phyloP scores from a whole-genome alignment of 2,888 invertebrate genomes.

The Pyrochroa serraticornis region DNA sequence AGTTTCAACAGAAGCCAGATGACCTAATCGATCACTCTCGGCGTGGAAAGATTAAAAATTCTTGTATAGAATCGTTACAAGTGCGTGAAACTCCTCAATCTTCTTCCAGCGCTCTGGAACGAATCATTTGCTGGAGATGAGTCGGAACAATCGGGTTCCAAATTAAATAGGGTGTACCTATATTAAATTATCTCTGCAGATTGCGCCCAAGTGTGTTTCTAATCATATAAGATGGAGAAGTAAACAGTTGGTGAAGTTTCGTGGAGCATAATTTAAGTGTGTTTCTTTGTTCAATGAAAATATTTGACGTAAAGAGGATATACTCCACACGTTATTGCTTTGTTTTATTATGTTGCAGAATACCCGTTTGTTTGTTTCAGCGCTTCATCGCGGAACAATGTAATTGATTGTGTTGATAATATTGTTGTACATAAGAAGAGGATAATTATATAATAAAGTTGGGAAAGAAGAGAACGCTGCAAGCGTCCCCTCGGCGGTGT shows the following conservation, averaged over 20 bases:
- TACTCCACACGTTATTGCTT: conserved; percentile 13
- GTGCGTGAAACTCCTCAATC: conserved; percentile 23
- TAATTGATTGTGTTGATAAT: conserved; percentile 24
- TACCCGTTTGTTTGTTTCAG: conserved; percentile 13
- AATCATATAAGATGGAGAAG: conserved; percentile 1
- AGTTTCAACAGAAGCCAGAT: conserved; percentile 12
- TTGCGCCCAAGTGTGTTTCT: not conserved
- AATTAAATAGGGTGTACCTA: conserved; percentile 6
- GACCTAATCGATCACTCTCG: conserved; percentile 24
- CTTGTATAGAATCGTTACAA: conserved; percentile 9
- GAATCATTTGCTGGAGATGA: conserved; percentile 16
- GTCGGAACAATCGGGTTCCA: conserved; percentile 6
- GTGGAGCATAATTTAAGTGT: conserved; percentile 11
- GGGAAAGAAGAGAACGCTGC: conserved; percentile 5
- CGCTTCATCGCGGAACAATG: conserved; percentile 18
- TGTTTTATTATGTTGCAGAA: conserved; percentile 6
- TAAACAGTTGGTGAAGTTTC: conserved; percentile 1
- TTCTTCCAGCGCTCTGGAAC: conserved; percentile 16
- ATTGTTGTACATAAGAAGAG: conserved; percentile 19
- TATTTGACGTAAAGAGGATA: conserved; percentile 19
- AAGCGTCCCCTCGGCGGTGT: conserved; percentile 14
- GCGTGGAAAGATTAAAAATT: conserved; percentile 23
- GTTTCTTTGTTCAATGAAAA: conserved; percentile 18
- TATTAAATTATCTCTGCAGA: conserved; percentile 5
- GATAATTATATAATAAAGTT: conserved; percentile 25